Conservation (phyloP, 2,113 vertebrate species). For the Indicator maculatus region DNA sequence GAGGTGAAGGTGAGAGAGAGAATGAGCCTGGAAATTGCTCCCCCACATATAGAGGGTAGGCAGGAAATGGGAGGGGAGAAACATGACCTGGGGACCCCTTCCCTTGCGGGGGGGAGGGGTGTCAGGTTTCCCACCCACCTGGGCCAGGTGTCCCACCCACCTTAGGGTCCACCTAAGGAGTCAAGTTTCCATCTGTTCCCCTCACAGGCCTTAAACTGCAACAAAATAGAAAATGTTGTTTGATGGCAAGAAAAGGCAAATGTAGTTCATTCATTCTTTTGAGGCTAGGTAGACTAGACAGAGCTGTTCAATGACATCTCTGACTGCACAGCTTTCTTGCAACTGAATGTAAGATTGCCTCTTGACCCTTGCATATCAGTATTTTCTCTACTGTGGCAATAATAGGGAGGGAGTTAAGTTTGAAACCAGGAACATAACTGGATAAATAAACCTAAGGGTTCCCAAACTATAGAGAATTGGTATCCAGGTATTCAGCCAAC, state of each 20-base stretch:
- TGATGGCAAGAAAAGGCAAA: background rate
- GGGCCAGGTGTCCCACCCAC: too few species aligned
- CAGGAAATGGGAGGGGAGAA: too few species aligned
- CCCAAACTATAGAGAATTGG: conserved; percentile 30
- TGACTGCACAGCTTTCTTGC: conserved; percentile 13
- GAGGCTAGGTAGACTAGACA: background rate
- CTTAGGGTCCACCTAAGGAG: too few species aligned
- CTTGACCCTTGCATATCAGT: conserved; percentile 47
- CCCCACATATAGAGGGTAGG: too few species aligned
- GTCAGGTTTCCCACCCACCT: too few species aligned
- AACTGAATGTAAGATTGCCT: conserved; percentile 48
- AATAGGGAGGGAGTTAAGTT: conserved; percentile 59
- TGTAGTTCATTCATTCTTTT: background rate
- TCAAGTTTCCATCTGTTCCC: too few species aligned
- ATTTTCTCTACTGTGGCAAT: conserved; percentile 59
- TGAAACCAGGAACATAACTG: conserved; percentile 50
- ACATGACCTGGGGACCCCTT: too few species aligned
- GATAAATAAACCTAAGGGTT: conserved; percentile 71
- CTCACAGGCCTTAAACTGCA: too few species aligned
- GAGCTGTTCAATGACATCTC: background rate
- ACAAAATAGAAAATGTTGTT: background rate
- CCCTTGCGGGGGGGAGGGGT: too few species aligned
- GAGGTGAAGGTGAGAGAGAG: too few species aligned
- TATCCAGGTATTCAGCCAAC: conserved; percentile 67
- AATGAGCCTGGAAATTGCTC: too few species aligned